Conservation (phyloP, 2,888 invertebrate species). For the Melinopterus prodromus region DNA sequence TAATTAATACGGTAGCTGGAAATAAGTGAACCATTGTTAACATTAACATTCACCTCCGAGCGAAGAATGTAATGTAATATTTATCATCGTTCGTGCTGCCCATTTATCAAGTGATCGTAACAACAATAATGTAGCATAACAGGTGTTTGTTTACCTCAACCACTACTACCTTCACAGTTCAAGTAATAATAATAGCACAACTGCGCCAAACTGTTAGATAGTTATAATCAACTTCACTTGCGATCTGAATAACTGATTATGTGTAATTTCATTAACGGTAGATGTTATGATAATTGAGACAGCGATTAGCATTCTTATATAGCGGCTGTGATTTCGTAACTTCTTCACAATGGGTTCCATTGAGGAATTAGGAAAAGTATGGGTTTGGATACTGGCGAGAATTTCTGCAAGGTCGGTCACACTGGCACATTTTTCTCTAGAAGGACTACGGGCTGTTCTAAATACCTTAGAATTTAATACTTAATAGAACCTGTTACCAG, state of each 20-base stretch:
- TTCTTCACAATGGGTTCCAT: not conserved
- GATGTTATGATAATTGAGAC: not conserved
- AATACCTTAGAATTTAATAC: not conserved
- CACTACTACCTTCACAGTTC: not conserved
- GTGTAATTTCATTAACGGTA: not conserved
- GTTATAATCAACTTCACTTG: not conserved
- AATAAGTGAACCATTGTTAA: not conserved
- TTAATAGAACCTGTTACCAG: no score
- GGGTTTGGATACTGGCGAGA: not conserved
- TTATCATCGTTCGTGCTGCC: not conserved
- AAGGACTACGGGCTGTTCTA: not conserved
- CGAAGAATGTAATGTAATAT: not conserved
- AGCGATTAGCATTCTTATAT: not conserved
- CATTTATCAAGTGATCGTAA: not conserved
- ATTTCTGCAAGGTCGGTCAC: not conserved
- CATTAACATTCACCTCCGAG: not conserved
- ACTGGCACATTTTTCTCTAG: not conserved
- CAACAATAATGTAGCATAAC: not conserved
- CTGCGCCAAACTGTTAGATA: not conserved
- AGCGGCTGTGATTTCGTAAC: not conserved
- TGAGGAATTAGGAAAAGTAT: conserved; percentile 4
- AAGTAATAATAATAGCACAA: not conserved
- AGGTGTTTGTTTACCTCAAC: not conserved
- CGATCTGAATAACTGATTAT: not conserved
- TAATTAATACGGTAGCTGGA: not conserved